Base-by-base conservation (phyloP, 2,888 invertebrate genomes). In the Clivina fossor region DNA sequence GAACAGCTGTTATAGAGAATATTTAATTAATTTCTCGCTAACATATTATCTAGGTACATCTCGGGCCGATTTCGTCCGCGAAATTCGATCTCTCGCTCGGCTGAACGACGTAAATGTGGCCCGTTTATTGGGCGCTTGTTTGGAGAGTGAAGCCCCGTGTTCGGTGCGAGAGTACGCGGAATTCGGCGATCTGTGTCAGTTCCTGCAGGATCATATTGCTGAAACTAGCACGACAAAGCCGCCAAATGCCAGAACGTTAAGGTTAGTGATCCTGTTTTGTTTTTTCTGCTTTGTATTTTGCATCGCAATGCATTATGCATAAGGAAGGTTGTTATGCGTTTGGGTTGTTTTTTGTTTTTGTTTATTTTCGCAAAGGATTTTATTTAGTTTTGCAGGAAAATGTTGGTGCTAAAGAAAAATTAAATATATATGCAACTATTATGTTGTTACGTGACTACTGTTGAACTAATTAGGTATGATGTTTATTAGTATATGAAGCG, bases 181-280 rank as follows among this genome's bases (percentile, higher is more conserved):
- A 68, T 80, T 83, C 67, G 90, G 90, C 53, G 91, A 91, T 77
- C 80, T 91, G 69, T 88, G 90, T 78, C 88, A 90, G 76, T 90
- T 88, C 75, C 79, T 91, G 65, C 86, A 88, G 70, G 85, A 87
- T 67, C 88, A 89, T 75, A 80, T 84, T 61, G 86, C 88, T 28
- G 88, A 90, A 72, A 84, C 85, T 35, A 80, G 82, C 15, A 79
- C 78, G 22, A 80, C 82, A 43, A 74, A 82, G 66, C 80, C 80
- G 65, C 80, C 80, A 59, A 78, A 79, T 58, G 82, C 80, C 59
- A 84, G 84, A 69, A 83, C 84, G 58, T 77, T 89, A 63, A 88
- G 88, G 89, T 88, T 75, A 69, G 70, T 60, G 59, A 24, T n/a
- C n/a, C n/a, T n/a, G n/a, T 20, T 47, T 50, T n/a, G n/a, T 60